Evolutionary conservation across 2,888 invertebrate genomes (phyloP).

Genomic region (Lasioglossum villosulum): DNA sequence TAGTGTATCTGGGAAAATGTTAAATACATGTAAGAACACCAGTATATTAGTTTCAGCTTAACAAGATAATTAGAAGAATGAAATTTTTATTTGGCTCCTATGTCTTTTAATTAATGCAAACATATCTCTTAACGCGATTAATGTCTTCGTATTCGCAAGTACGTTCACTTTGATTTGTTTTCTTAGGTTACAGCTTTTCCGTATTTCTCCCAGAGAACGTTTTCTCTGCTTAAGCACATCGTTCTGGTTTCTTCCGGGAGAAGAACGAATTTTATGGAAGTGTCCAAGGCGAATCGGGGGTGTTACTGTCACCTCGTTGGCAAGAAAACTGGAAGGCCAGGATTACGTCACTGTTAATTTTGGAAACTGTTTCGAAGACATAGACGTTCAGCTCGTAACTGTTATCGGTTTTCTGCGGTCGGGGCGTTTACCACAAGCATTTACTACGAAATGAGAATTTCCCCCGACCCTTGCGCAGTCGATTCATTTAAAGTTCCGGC

Average conservation of each 20-base stretch:
- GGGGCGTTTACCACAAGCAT: conserved; percentile 53
- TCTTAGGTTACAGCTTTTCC: not conserved
- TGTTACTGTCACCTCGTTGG: conserved; percentile 28
- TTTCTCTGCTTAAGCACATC: not conserved
- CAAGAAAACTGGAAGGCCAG: conserved; percentile 22
- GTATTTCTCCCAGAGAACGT: not conserved
- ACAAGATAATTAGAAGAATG: not conserved
- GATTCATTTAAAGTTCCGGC: conserved; percentile 54
- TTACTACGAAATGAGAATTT: conserved; percentile 57
- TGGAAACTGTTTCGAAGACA: conserved; percentile 39
- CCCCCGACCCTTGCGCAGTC: conserved; percentile 23
- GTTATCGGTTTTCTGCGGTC: conserved; percentile 42
- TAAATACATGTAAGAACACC: no score
- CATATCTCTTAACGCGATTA: not conserved
- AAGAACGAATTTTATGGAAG: not conserved
- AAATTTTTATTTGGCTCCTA: not conserved
- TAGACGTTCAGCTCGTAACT: conserved; percentile 47
- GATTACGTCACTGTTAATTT: conserved; percentile 51
- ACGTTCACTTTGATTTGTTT: not conserved
- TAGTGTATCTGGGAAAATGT: no score
- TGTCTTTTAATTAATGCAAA: no score
- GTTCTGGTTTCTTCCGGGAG: not conserved
- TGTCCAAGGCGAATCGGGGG: not conserved
- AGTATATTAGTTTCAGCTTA: not conserved
- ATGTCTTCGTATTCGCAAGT: not conserved